Conservation (phyloP, 1,140 invertebrate species). For the Zaprionus kolodkinae region DNA sequence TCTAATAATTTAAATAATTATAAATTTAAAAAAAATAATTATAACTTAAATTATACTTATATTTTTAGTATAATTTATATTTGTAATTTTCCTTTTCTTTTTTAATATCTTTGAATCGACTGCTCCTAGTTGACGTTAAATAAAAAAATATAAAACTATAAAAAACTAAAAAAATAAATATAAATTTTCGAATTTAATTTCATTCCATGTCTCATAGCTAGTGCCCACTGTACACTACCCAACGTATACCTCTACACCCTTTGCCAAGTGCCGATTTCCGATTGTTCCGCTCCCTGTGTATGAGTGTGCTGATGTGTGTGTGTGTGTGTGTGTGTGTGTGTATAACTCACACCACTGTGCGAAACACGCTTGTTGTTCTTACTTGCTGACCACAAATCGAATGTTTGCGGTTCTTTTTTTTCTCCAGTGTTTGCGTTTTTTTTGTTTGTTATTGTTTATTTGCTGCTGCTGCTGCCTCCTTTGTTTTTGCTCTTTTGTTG, state of each 20-base stretch:
- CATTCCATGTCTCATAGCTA: not conserved
- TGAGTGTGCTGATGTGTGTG: not conserved
- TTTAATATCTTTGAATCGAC: too few relatives aligned
- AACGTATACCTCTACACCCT: slow-evolving; percentile 40
- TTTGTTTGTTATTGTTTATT: not conserved
- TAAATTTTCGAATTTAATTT: too few relatives aligned
- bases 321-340: too few relatives aligned
- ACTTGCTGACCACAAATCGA: not conserved
- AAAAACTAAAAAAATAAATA: too few relatives aligned
- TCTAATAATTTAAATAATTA: too few relatives aligned
- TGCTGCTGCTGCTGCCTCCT: not conserved
- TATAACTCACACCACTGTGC: slow-evolving; percentile 41
- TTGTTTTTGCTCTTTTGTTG: slow-evolving; percentile 1
- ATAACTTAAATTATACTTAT: too few relatives aligned
- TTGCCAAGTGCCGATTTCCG: slow-evolving; percentile 46
- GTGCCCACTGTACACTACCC: slow-evolving; percentile 31
- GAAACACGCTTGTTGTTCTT: slow-evolving; percentile 4
- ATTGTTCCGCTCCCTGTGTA: not conserved
- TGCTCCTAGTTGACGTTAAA: too few relatives aligned
- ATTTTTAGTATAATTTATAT: too few relatives aligned
- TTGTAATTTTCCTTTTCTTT: too few relatives aligned
- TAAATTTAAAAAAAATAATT: too few relatives aligned
- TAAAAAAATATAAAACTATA: too few relatives aligned
- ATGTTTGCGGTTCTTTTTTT: slow-evolving; percentile 17
- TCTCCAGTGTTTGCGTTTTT: not conserved